Base-by-base conservation (phyloP, 2,113 vertebrate species). In the Melospiza melodia region DNA sequence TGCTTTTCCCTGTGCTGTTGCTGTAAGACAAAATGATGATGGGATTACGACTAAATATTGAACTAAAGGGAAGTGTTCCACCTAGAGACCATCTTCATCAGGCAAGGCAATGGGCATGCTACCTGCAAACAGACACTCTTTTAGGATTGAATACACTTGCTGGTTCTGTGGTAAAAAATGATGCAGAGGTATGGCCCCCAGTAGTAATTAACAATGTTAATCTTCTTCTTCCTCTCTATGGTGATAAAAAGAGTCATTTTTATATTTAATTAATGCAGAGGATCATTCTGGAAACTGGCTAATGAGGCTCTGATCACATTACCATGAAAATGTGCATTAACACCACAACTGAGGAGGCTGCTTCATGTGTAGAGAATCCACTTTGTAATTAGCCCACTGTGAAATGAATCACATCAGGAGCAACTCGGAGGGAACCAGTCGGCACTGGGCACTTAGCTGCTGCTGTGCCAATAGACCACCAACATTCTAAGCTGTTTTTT, bases 231-330 rank as follows among this genome's bases (percentile, higher is more conserved):
- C 91, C 94, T 98, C 97, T 97, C 97, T 97, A 84, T 94, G 93
- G 98, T 98, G 98, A 98, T 98, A 98, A 98, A 98, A 97, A 97
- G 97, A 98, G 98, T 98, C 96, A 98, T 98, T 99, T 98, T 98
- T 98, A 98, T 98, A 98, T 98, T 98, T 98, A 99, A 99, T 99
- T 99, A 99, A 99, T 98, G 98, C 98, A 98, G 97, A 98, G 97
- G 98, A 98, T 98, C 98, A 96, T 99, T 99, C 99, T 98, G 98
- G 98, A 99, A 98, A 99, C 98, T 93, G 90, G 95, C 96, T 99
- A 99, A 99, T 99, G 99, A 99, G 99, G 98, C 98, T 98, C 98
- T 98, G 98, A 98, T 99, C 98, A 99, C 98, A 98, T 98, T 98
- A 98, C 97, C 98, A 98, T 99, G 98, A 99, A 99, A 98, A 98